Conservation (phyloP, 2,113 vertebrate species). For the Buteo buteo region DNA sequence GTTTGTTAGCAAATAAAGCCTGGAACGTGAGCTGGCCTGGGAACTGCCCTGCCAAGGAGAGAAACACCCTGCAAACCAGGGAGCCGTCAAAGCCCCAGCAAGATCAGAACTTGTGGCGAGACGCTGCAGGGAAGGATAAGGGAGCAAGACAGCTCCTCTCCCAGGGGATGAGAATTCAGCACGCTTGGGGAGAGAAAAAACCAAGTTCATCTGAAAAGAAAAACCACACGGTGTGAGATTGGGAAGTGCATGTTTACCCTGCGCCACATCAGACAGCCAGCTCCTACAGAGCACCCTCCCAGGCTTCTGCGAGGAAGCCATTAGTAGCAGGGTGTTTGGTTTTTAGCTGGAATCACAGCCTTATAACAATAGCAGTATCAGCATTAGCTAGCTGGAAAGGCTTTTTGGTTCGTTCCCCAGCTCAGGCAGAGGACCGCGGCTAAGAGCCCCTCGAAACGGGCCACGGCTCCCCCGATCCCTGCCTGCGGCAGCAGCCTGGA, state of each 20-base stretch:
- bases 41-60: not conserved
- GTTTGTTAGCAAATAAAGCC: not conserved
- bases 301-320: not conserved
- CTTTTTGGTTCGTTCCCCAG: not conserved
- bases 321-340: not conserved
- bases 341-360: not conserved
- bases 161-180: not conserved
- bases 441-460: not conserved
- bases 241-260: not conserved
- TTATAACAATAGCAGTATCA: fast-evolving
- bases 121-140: not conserved
- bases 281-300: not conserved
- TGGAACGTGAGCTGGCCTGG: not conserved
- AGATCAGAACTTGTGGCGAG: not conserved
- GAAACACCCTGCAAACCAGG: not conserved
- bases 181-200: not conserved
- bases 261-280: not conserved
- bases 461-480: not conserved
- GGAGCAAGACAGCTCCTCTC: not conserved
- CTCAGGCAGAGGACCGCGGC: no score
- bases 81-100: not conserved
- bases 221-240: not conserved
- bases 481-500: not conserved
- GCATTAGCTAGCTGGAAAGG: not conserved
- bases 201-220: not conserved